Conservation (phyloP, 2,888 invertebrate genomes). For the Leptinotarsa tumamoca region DNA sequence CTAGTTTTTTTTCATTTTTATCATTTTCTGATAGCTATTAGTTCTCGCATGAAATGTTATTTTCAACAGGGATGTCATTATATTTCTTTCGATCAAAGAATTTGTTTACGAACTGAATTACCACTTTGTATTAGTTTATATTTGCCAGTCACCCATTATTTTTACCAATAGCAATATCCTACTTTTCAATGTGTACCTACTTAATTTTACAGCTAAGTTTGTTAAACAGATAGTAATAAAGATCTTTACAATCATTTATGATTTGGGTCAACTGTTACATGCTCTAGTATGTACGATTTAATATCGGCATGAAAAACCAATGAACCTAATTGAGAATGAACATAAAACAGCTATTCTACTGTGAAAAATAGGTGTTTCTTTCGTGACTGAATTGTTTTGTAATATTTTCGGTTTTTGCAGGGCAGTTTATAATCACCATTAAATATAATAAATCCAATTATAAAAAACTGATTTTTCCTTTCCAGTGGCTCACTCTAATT, state of each 20-base stretch:
- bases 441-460: not conserved
- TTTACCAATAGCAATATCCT: slow-evolving; percentile 26
- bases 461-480: not conserved
- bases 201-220: slow-evolving; percentile 34
- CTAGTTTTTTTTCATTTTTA: no score
- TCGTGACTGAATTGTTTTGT: not conserved
- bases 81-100: not conserved
- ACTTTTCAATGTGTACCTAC: slow-evolving; percentile 22
- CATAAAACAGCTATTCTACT: slow-evolving; percentile 30
- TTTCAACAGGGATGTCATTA: no score
- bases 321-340: slow-evolving; percentile 28
- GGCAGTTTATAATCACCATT: not conserved
- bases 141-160: not conserved
- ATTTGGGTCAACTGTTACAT: slow-evolving; percentile 40
- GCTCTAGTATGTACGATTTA: slow-evolving; percentile 32
- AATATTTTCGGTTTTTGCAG: not conserved
- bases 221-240: slow-evolving; percentile 26
- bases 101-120: not conserved
- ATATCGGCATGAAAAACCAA: slow-evolving; percentile 17
- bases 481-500: no score
- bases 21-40: no score
- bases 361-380: slow-evolving; percentile 22
- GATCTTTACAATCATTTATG: slow-evolving; percentile 38
- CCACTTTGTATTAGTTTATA: not conserved
- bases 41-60: no score